A percentile compares a stretch with the other conserved stretches of the same genome.
phyloP scores from a whole-genome alignment of 2,113 vertebrate species.

The Progne subis region DNA sequence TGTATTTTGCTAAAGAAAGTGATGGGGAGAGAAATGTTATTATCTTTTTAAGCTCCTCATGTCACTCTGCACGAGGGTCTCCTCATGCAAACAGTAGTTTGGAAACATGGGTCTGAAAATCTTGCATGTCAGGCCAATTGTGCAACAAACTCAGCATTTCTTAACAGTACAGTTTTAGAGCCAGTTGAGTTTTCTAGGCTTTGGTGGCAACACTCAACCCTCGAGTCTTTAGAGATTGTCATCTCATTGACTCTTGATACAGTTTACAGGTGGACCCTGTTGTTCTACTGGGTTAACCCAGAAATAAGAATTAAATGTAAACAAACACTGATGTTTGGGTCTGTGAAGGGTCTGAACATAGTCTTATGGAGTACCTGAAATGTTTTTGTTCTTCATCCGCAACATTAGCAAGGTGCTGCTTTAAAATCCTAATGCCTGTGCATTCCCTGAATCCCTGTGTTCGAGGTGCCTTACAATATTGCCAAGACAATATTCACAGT shows the following conservation, averaged over 20 bases:
- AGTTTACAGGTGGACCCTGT: neutral
- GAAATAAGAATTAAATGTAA: neutral
- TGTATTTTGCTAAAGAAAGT: neutral
- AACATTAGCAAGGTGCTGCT: neutral
- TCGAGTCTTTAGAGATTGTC: neutral
- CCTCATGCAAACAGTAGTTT: neutral
- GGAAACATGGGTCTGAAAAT: neutral
- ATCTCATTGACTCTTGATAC: neutral
- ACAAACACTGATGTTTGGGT: neutral
- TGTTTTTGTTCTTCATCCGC: neutral
- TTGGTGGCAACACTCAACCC: neutral
- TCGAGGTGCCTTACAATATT: neutral
- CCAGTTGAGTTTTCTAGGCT: neutral
- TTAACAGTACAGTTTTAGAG: neutral
- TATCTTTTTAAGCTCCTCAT: neutral
- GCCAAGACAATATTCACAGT: constrained; percentile 7
- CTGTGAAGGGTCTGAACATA: neutral
- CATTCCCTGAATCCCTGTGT: neutral
- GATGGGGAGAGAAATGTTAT: neutral
- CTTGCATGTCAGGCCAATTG: neutral
- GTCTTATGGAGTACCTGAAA: neutral
- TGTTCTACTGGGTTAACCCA: neutral
- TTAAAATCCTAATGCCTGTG: neutral
- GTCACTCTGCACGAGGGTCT: neutral
- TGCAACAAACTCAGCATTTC: neutral